A percentile compares a stretch with the other conserved stretches of the same genome.
phyloP scores from a whole-genome alignment of 2,113 vertebrate species.

The Odocoileus hemionus region DNA sequence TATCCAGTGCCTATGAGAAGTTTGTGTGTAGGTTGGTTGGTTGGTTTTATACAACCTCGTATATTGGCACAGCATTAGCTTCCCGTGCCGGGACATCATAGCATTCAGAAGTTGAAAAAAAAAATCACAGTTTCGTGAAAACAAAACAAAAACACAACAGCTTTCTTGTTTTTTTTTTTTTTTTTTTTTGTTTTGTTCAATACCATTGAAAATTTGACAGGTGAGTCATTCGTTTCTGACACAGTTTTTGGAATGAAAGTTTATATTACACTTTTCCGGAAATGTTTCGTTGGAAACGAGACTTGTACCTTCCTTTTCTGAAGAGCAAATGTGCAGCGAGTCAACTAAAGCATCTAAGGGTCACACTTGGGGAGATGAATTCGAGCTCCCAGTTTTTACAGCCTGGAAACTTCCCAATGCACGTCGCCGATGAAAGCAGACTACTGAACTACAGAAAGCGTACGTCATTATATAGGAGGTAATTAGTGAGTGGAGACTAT shows the following conservation, averaged over 20 bases:
- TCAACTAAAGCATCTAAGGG: constrained; percentile 80
- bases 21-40: constrained; percentile 75
- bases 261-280: constrained; percentile 82
- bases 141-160: constrained; percentile 80
- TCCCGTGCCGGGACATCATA: constrained; percentile 70
- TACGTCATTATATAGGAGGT: constrained; percentile 82
- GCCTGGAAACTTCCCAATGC: constrained; percentile 77
- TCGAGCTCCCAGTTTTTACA: constrained; percentile 57
- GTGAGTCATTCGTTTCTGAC: constrained; percentile 78
- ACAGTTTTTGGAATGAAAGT: constrained; percentile 76
- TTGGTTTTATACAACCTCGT: constrained; percentile 85
- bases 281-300: constrained; percentile 73
- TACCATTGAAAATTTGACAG: constrained; percentile 76
- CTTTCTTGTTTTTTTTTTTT: constrained; percentile 71
- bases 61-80: constrained; percentile 76
- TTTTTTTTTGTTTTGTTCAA: constrained; percentile 64
- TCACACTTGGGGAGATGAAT: constrained; percentile 71
- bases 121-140: constrained; percentile 90
- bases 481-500: constrained; percentile 83
- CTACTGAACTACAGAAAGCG: constrained; percentile 82
- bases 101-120: constrained; percentile 75
- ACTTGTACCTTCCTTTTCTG: constrained; percentile 71
- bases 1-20: constrained; percentile 82
- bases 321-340: constrained; percentile 79
- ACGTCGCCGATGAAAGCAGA: constrained; percentile 80